Evolutionary conservation across 2,888 invertebrate genomes (phyloP), one percentile per base, ranked within the genome.

Genomic region (Drosophila prolongata): DNA sequence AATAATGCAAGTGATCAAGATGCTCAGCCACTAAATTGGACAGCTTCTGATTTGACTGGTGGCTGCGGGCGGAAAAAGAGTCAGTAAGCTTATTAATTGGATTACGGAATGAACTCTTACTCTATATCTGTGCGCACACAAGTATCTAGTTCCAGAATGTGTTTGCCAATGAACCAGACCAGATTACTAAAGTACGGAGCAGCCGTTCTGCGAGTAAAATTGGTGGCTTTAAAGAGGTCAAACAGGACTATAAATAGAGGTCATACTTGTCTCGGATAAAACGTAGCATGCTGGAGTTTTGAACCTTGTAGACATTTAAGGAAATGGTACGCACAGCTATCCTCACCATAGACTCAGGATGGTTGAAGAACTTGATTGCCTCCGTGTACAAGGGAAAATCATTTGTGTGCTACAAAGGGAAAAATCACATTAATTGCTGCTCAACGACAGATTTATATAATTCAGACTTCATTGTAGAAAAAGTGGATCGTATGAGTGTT

Each of bases 321-420:
- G 99, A 98, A 75, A 99, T 94, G 11, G 99, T 99, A 68, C 99
- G 94, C 13, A 99, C 99, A 3, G 99, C 99, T 82, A 99, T 99
- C 52, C 99, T 95, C 38, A 99, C 99, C 99, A 99, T 99, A 40
- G 98, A 97, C 93, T 99, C 99, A 0, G 97, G 96, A 93, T 99
- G 99, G 92, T 99, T 99, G 93, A 99, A 99, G 93, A 99, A 99
- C 92, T 99, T 99, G 72, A 99, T 98, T 38, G 99, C 99, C 93
- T 99, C 99, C 3, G 99, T 99, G 91, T 99, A 99, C 16, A 99
- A 93, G 6, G 99, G 99, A 93, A 99, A 99, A 92, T 99, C 99
- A 93, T 99, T 98, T 58, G 99, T 99, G 90, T 98, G 97, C 97
- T 92, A 30, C 0, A 78, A 53, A 13, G 11, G 6, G 10, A n/a